Evolutionary conservation across 1,140 invertebrate species (phyloP).

Genomic region (Cotesia chilonis): DNA sequence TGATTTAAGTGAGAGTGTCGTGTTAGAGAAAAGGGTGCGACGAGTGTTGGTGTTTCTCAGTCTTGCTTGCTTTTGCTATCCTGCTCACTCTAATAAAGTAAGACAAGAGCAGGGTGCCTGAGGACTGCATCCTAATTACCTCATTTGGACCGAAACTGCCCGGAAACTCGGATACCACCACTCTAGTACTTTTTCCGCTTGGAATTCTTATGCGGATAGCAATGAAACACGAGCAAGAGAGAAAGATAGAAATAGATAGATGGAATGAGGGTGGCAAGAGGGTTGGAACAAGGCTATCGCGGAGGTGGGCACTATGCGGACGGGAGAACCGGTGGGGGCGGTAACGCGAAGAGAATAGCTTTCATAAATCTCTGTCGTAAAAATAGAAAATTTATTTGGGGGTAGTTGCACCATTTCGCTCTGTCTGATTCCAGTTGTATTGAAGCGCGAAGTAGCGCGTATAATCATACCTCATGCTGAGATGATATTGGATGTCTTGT

Average conservation of each 20-base stretch:
- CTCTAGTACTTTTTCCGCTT: constrained; percentile 28
- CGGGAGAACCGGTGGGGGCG: constrained; percentile 37
- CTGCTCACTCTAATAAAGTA: constrained; percentile 14
- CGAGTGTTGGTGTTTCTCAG: neutral
- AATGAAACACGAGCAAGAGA: constrained; percentile 13
- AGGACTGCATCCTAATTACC: constrained; percentile 65
- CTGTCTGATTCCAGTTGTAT: constrained; percentile 8
- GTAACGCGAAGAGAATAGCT: constrained; percentile 47
- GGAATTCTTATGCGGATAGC: constrained; percentile 23
- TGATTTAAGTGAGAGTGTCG: constrained; percentile 51
- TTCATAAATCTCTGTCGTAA: constrained; percentile 47
- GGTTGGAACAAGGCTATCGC: constrained; percentile 21
- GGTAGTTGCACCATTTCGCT: constrained; percentile 25
- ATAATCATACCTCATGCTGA: neutral
- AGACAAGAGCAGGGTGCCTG: constrained; percentile 37
- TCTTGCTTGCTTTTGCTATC: constrained; percentile 31
- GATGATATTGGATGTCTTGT: neutral
- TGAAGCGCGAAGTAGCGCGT: constrained; percentile 9
- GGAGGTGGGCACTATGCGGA: constrained; percentile 19
- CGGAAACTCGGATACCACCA: constrained; percentile 49
- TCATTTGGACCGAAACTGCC: constrained; percentile 61
- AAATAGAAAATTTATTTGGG: constrained; percentile 45
- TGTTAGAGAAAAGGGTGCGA: constrained; percentile 5
- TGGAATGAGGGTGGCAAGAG: constrained; percentile 33
- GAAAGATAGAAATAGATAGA: constrained; percentile 35